phyloP scores from a whole-genome alignment of 1,140 invertebrate genomes.

The Apis mellifera region Amel_HAv3.1 CM009933.2:1521001-1521500 shows the following conservation, averaged over 20 bases:
- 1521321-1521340: background rate
- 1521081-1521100: constrained; percentile 68
- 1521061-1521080: constrained; percentile 54
- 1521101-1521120: constrained; percentile 47
- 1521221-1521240: background rate
- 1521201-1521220: background rate
- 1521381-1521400: background rate
- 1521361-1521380: no score
- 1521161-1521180: background rate
- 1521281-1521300: background rate
- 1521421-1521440: no score
- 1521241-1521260: background rate
- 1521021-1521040: constrained; percentile 21
- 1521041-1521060: constrained; percentile 58
- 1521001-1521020: background rate
- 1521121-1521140: background rate
- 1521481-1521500: no score
- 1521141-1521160: constrained; percentile 4
- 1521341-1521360: background rate
- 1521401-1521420: background rate
- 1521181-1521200: background rate
- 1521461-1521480: background rate
- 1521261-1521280: background rate
- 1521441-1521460: background rate
- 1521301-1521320: background rate